Conservation (phyloP, 2,113 vertebrate species). For the Tringa solitaria region DNA sequence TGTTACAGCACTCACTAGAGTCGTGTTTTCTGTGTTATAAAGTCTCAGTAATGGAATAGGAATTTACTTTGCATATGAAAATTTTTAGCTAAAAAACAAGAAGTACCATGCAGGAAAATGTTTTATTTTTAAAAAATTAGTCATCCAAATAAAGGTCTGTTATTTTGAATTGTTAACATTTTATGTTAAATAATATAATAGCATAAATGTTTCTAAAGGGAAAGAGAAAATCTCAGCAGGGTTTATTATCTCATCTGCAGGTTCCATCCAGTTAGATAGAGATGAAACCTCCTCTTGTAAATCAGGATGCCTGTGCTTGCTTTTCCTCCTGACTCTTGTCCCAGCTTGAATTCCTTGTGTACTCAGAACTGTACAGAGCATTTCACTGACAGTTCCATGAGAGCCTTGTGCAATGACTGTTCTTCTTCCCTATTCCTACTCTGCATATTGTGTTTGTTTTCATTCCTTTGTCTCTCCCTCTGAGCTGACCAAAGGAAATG, state of each 20-base stretch:
- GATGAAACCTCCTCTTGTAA: not conserved
- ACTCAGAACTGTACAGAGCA: not conserved
- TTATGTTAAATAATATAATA: not conserved
- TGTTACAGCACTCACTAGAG: not conserved
- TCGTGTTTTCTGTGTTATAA: not conserved
- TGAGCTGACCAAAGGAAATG: not conserved
- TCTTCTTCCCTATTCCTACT: not conserved
- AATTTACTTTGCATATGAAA: not conserved
- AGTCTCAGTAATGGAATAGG: not conserved
- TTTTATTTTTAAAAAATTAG: not conserved
- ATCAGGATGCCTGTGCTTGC: not conserved
- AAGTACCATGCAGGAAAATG: not conserved
- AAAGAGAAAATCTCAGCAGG: not conserved
- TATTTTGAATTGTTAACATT: not conserved
- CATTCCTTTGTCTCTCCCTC: not conserved
- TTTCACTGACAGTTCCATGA: not conserved
- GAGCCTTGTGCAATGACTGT: fast-evolving
- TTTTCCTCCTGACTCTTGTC: not conserved
- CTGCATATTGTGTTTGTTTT: slow-evolving; percentile 14
- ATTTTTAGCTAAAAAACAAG: not conserved
- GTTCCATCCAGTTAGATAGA: not conserved
- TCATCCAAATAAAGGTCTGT: not conserved
- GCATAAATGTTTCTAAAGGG: not conserved
- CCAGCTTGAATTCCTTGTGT: not conserved
- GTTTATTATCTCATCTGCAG: not conserved